phyloP scores from a whole-genome alignment of 2,113 vertebrate species.

The Cynocephalus volans region DNA sequence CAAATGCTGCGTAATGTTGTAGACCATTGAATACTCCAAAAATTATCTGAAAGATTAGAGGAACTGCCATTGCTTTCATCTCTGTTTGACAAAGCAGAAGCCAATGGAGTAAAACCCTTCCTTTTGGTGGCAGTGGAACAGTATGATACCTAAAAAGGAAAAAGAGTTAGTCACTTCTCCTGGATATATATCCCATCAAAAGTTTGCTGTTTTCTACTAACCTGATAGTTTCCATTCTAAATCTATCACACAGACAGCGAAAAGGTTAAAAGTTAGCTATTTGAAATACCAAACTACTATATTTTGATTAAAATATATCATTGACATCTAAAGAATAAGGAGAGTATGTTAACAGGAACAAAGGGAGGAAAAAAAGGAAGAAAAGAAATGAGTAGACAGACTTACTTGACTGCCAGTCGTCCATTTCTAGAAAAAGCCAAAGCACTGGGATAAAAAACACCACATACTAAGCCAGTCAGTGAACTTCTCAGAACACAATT shows the following conservation, averaged over 20 bases:
- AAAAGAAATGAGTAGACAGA: not conserved
- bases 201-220: conserved; percentile 9
- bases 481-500: conserved; percentile 73
- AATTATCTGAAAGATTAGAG: not conserved
- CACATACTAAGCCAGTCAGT: conserved; percentile 65
- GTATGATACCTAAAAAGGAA: conserved; percentile 79
- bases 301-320: conserved; percentile 67
- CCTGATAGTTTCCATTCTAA: conserved; percentile 10
- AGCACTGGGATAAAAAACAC: conserved; percentile 71
- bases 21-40: conserved; percentile 60
- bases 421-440: conserved; percentile 84
- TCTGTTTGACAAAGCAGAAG: conserved; percentile 72
- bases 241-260: conserved; percentile 10
- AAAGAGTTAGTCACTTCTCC: conserved; percentile 19
- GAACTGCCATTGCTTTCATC: conserved; percentile 72
- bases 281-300: conserved; percentile 33
- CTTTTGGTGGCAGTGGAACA: conserved; percentile 81
- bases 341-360: conserved; percentile 8
- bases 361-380: not conserved
- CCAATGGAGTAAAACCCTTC: conserved; percentile 78
- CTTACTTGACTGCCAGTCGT: conserved; percentile 84
- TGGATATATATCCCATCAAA: not conserved
- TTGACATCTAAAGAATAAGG: conserved; percentile 5
- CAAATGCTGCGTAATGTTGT: conserved; percentile 53
- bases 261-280: conserved; percentile 63